Conservation (phyloP, 2,113 vertebrate species). For the Micromys minutus region DNA sequence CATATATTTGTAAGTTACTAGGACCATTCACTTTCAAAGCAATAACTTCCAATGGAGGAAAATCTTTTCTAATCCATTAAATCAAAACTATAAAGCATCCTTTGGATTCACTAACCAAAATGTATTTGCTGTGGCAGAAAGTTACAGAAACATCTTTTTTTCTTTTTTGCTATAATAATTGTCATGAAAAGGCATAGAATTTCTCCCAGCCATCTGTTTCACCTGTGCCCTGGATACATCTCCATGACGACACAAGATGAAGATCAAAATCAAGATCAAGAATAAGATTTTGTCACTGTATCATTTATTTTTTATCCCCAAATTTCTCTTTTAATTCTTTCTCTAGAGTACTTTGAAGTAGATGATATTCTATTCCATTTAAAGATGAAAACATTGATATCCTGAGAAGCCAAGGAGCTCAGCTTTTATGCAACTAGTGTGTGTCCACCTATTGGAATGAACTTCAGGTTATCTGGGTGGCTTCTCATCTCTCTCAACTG, state of each 20-base stretch:
- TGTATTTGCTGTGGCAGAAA: not conserved
- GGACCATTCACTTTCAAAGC: not conserved
- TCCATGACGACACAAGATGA: not conserved
- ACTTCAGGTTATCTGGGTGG: not conserved
- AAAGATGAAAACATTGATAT: not conserved
- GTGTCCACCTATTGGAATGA: not conserved
- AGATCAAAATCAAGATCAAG: not conserved
- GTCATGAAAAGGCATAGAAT: not conserved
- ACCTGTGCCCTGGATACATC: not conserved
- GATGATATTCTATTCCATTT: not conserved
- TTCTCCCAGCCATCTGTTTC: not conserved
- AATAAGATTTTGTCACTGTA: not conserved
- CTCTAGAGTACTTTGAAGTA: not conserved
- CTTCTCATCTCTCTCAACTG: not conserved
- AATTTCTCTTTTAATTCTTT: not conserved
- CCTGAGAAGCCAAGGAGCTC: not conserved
- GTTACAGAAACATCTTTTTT: not conserved
- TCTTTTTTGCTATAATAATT: not conserved
- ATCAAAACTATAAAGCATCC: not conserved
- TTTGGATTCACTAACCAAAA: not conserved
- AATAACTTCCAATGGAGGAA: not conserved
- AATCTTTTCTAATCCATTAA: not conserved
- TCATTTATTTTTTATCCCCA: not conserved
- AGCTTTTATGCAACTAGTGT: not conserved
- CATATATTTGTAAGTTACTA: not conserved